phyloP scores from a whole-genome alignment of 2,888 invertebrate genomes.

The Philaethria dido region DNA sequence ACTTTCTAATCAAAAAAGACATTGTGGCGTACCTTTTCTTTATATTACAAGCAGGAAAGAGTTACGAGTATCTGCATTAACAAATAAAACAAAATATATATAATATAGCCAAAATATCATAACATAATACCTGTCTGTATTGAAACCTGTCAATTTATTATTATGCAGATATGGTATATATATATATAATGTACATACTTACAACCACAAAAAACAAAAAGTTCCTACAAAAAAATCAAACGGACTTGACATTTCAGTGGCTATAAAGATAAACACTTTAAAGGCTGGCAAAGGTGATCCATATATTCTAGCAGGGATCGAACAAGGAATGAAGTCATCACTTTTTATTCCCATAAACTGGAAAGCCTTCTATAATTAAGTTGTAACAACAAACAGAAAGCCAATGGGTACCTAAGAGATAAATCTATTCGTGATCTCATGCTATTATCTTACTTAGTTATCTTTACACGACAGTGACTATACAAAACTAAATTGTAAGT shows the following conservation, averaged over 20 bases:
- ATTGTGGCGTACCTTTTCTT: no score
- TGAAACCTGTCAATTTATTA: no score
- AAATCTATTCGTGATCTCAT: slow-evolving; percentile 48
- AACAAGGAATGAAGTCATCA: slow-evolving; percentile 25
- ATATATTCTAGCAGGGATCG: neutral
- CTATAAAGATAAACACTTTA: neutral
- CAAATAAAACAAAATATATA: no score
- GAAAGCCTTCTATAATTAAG: slow-evolving; percentile 28
- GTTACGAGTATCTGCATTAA: no score
- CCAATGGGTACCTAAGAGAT: slow-evolving; percentile 29
- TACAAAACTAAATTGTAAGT: slow-evolving; percentile 23
- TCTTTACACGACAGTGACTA: slow-evolving; percentile 45
- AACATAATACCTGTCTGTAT: no score
- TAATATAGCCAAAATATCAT: no score
- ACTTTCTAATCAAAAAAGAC: no score
- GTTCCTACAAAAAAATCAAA: neutral
- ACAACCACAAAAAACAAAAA: neutral
- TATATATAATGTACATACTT: no score
- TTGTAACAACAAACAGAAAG: slow-evolving; percentile 27
- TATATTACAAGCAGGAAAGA: no score
- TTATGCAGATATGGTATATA: no score
- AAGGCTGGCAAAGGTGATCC: neutral
- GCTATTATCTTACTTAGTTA: slow-evolving; percentile 45
- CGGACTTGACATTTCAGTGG: neutral
- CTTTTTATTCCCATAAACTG: slow-evolving; percentile 32